phyloP scores from a whole-genome alignment of 2,888 invertebrate species.

The Rhorus exstirpatorius region DNA sequence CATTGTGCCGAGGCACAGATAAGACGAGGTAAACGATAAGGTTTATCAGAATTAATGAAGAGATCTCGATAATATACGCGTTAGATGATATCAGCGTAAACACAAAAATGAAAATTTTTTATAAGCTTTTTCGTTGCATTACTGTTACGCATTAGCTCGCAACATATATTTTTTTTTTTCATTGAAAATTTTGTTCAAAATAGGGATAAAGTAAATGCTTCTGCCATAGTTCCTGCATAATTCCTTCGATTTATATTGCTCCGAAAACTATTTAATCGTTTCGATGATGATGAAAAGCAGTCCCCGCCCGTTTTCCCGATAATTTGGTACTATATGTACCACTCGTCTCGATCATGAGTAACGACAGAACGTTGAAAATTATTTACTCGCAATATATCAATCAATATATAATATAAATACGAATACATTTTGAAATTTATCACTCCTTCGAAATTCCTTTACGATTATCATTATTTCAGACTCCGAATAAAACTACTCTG shows the following conservation, averaged over 20 bases:
- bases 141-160: neutral
- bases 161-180: neutral
- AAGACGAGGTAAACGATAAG: neutral
- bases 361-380: slow-evolving; percentile 11
- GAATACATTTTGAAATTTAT: slow-evolving; percentile 9
- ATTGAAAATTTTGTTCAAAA: slow-evolving; percentile 28
- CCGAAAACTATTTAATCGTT: slow-evolving; percentile 45
- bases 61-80: neutral
- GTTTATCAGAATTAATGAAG: slow-evolving; percentile 4
- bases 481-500: slow-evolving; percentile 8
- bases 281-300: slow-evolving; percentile 37
- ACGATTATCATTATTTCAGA: neutral
- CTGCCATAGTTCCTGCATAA: slow-evolving; percentile 53
- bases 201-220: slow-evolving; percentile 45
- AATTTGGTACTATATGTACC: slow-evolving; percentile 1
- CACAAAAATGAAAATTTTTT: too few species aligned
- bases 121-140: too few species aligned
- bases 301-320: too few species aligned
- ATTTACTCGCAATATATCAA: neutral
- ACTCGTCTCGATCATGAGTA: slow-evolving; percentile 10
- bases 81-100: neutral
- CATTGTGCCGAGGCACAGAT: neutral
- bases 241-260: slow-evolving; percentile 60
- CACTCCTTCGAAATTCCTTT: neutral
- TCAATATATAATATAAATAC: neutral